Base-by-base conservation (phyloP, 2,797 vertebrate species). In the Prionace glauca region DNA sequence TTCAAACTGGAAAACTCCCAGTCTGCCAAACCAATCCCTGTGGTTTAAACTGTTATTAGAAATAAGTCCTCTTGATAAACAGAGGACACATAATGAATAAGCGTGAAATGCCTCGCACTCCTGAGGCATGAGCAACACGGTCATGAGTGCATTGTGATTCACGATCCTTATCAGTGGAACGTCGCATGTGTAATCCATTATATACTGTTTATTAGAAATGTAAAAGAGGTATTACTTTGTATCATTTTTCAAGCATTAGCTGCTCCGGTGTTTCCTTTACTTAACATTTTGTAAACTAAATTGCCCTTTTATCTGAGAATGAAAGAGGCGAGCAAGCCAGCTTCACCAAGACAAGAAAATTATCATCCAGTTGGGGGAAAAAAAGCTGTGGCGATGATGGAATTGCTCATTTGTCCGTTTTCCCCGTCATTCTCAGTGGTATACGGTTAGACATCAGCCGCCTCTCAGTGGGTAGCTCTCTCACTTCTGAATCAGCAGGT, bases 1-100 rank as follows among this genome's bases (percentile, higher is more conserved):
- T 92, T 69, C 36, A 36, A 92, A 69, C n/a, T 92, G 90, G 90
- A 92, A 92, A 92, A 41, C 65, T 69, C n/a, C 90, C 90, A 69
- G 22, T 92, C 62, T 92, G 90, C 90, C 65, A 69, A 92, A 92
- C 67, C 90, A 24, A 92, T 92, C 67, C 62, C 22, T 69, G 90
- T 26, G 22, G 90, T 69, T 92, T 36, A 92, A 69, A 41, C 20
- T 67, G 9, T 92, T 92, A 69, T 92, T 41, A 69, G 65, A 69
- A 92, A 69, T 92, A 69, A 69, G 62, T 67, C 32, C 65, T 92
- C 90, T 41, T 41, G 65, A 41, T 92, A 92, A 92, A 69, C 62
- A 69, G 11, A 41, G 65, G 36, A 92, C 60, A 65, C 32, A n/a
- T 62, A 90, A 90, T 36, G 88, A 65, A 90, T 69, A 69, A 92